Percentiles rank a stretch among this genome's conserved stretches.
Conservation (phyloP, 1,140 invertebrate genomes). For the Pogonus chalceus region DNA sequence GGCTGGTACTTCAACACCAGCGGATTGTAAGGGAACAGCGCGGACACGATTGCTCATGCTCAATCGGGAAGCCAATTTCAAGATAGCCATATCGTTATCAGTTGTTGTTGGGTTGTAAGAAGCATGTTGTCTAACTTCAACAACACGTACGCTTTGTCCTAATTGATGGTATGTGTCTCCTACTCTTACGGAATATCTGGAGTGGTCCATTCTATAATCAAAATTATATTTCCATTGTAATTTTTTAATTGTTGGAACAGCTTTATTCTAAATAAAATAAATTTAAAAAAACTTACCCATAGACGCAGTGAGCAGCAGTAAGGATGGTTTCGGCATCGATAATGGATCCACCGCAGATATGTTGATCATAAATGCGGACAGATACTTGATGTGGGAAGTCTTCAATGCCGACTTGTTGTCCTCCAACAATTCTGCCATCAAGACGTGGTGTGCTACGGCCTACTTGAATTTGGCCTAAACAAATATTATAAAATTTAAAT, state of each 20-base stretch:
- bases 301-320: slow-evolving; percentile 41
- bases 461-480: too few relatives aligned
- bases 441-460: slow-evolving; percentile 5
- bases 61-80: background rate
- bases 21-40: background rate
- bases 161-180: slow-evolving; percentile 24
- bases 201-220: background rate
- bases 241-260: too few relatives aligned
- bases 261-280: too few relatives aligned
- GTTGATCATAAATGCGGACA: slow-evolving; percentile 31
- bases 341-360: slow-evolving; percentile 50
- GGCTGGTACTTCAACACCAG: background rate
- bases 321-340: slow-evolving; percentile 38
- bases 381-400: slow-evolving; percentile 38
- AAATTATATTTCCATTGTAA: background rate
- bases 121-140: background rate
- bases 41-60: background rate
- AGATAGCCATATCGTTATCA: background rate
- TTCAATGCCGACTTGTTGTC: slow-evolving; percentile 32
- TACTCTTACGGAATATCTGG: slow-evolving; percentile 17
- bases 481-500: too few relatives aligned
- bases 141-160: background rate
- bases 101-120: background rate
- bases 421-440: slow-evolving; percentile 36
- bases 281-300: slow-evolving; percentile 26